phyloP scores from a whole-genome alignment of 1,140 invertebrate genomes.

The Armadillidium nasatum region DNA sequence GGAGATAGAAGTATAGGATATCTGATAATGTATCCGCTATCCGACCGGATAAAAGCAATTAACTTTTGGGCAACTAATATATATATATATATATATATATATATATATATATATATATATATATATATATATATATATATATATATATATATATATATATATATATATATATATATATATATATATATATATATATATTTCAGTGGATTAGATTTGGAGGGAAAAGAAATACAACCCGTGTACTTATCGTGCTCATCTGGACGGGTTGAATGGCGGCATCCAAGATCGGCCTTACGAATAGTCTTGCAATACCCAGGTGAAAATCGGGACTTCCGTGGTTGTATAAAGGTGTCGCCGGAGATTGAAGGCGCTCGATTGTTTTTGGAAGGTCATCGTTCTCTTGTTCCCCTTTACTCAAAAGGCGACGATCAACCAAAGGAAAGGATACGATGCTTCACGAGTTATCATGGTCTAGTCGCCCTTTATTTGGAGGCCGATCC shows the following conservation, averaged over 20 bases:
- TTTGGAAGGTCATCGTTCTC: constrained; percentile 61
- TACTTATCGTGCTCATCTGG: background rate
- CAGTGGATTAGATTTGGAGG: background rate
- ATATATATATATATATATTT: background rate
- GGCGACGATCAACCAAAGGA: constrained; percentile 57
- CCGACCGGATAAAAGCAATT: no score
- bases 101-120: no score
- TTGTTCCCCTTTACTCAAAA: constrained; percentile 54
- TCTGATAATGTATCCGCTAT: no score
- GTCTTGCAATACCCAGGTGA: constrained; percentile 48
- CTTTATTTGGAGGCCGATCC: constrained; percentile 66
- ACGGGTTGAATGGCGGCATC: background rate
- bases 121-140: no score
- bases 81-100: no score
- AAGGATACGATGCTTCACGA: constrained; percentile 58
- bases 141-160: no score
- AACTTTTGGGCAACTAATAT: no score
- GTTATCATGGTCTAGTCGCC: constrained; percentile 62
- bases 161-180: no score
- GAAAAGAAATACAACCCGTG: background rate
- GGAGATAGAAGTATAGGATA: no score
- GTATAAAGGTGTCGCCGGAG: constrained; percentile 57
- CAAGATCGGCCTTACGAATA: background rate
- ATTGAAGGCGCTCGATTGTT: constrained; percentile 61
- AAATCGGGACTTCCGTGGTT: constrained; percentile 62